Conservation (phyloP, 2,797 vertebrate species). For the Florisuga fusca region DNA sequence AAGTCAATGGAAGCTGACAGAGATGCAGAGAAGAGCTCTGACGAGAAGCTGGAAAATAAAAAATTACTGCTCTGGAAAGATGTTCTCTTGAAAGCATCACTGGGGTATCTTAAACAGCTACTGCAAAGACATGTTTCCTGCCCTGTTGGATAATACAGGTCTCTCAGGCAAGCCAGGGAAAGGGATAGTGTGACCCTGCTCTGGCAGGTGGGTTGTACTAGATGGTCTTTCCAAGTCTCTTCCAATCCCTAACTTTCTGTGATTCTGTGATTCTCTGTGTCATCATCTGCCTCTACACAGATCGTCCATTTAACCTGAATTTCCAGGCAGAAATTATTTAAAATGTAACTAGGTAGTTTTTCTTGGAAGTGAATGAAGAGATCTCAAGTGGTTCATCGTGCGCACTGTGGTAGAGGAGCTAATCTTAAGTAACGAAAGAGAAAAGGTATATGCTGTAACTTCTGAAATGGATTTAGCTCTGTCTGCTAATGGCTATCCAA, state of each 20-base stretch:
- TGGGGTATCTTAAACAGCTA: neutral
- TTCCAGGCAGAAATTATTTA: neutral
- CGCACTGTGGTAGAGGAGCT: neutral
- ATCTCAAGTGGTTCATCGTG: neutral
- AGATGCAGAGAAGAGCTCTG: neutral
- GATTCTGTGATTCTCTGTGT: neutral
- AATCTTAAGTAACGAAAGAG: neutral
- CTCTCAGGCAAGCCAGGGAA: neutral
- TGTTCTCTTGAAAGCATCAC: neutral
- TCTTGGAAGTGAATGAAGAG: neutral
- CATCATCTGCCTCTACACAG: neutral
- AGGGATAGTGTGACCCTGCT: neutral
- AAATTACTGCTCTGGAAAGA: conserved; percentile 11
- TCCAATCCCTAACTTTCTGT: too few species aligned
- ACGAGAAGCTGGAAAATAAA: neutral
- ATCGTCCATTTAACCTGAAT: neutral
- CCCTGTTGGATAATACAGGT: neutral
- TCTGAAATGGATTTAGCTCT: neutral
- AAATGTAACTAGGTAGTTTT: neutral
- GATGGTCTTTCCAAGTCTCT: too few species aligned
- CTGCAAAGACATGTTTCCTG: neutral
- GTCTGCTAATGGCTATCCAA: neutral
- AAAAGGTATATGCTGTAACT: neutral
- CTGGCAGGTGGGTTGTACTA: too few species aligned
- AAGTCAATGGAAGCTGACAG: neutral